Base-by-base conservation (phyloP, 2,113 vertebrate species). In the Serilophus lunatus region DNA sequence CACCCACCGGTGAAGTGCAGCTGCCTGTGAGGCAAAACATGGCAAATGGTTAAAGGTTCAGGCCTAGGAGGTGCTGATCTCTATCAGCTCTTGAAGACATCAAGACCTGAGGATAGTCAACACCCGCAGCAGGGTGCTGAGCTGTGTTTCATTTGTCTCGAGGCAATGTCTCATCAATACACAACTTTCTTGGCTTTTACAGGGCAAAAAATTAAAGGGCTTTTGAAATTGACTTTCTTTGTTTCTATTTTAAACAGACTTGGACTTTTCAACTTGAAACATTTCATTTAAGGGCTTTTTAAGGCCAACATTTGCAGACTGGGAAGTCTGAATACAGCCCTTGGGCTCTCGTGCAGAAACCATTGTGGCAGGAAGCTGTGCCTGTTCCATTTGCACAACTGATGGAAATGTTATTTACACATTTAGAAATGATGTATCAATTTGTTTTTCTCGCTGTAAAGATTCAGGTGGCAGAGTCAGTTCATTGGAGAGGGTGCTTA, bases 1-100 rank as follows among this genome's bases (percentile, higher is more conserved):
- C 94, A 78, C 92, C 94, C 95, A 92, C 90, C 0, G 0, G 70
- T 61, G 61, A 80, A 97, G 81, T 36, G 49, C 92, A 94, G 86
- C 79, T 95, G 95, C 93, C 93, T 90, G 64, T 93, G 82, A 81
- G 95, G 92, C 90, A 96, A 95, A 95, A 95, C 89, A 95, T 91
- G 89, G 95, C 92, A 97, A 86, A 87, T 82, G 81, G 91, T 89
- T 57, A 79, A 95, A 94, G 69, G 88, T 84, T 89, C 84, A 94
- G 93, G 38, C 61, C 90, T 59, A 4, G 44, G 57, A 92, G 92
- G 85, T 56, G 82, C 76, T 88, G 88, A 95, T 95, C 92, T 29
- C 88, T 96, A 95, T 95, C 93, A 91, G 76, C 45, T 63, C 86
- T 60, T 86, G 60, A 78, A 96, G 85, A 83, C 79, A 91, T 19